Percentiles rank a stretch among this genome's conserved stretches.
phyloP scores from a whole-genome alignment of 2,888 invertebrate genomes.

The Coremacera marginata region DNA sequence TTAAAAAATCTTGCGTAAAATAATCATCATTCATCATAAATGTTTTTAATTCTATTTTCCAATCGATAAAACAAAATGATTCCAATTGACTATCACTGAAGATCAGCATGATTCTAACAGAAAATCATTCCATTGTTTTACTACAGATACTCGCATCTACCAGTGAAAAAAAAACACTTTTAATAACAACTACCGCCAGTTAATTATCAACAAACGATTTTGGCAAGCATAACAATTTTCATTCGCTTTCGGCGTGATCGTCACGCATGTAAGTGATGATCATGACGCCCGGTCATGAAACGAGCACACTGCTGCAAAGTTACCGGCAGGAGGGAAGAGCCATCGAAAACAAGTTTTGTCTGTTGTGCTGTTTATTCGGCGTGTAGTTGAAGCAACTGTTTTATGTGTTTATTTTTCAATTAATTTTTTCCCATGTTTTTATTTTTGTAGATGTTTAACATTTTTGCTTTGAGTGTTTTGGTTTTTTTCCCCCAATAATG shows the following conservation, averaged over 20 bases:
- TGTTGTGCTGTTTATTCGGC: neutral
- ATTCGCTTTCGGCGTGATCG: slow-evolving; percentile 52
- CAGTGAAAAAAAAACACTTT: neutral
- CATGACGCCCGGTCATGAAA: slow-evolving; percentile 33
- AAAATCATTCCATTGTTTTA: too few species aligned
- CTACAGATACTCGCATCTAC: too few species aligned
- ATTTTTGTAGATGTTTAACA: neutral
- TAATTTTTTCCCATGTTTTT: neutral
- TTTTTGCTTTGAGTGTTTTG: neutral
- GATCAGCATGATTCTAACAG: too few species aligned
- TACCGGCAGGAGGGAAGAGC: neutral
- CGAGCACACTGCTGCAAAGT: neutral
- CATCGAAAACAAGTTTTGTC: neutral
- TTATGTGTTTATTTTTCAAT: neutral
- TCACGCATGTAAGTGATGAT: slow-evolving; percentile 56
- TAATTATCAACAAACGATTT: slow-evolving; percentile 38
- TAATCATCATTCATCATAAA: too few species aligned
- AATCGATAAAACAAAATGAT: too few species aligned
- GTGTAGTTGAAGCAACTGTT: neutral
- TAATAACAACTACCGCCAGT: slow-evolving; percentile 27
- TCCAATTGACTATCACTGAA: too few species aligned
- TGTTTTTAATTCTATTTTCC: too few species aligned
- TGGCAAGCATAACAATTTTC: slow-evolving; percentile 40
- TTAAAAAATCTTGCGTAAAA: too few species aligned
- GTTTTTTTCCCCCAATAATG: neutral